Percentiles rank a stretch among this genome's conserved stretches.
phyloP scores from a whole-genome alignment of 2,888 invertebrate species.

The Phalera bucephala region DNA sequence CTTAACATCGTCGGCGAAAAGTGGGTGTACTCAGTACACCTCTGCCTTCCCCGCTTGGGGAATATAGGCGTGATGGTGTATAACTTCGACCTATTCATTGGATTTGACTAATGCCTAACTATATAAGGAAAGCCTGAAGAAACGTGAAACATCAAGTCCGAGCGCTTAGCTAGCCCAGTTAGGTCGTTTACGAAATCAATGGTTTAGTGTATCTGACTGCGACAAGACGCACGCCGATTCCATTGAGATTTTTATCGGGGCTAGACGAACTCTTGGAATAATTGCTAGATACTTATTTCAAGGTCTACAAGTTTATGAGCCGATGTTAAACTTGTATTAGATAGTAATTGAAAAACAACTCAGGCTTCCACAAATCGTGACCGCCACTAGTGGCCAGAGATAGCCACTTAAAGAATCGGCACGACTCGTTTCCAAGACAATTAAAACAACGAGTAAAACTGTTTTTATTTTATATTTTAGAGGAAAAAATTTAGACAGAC shows the following conservation, averaged over 20 bases:
- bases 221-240: constrained; percentile 22
- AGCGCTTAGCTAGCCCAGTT: constrained; percentile 23
- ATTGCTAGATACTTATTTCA: neutral
- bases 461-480: no score
- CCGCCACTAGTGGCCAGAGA: no score
- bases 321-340: no score
- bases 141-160: constrained; percentile 25
- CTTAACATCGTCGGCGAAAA: no score
- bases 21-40: no score
- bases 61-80: no score
- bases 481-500: no score
- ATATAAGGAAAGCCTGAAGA: constrained; percentile 29
- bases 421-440: no score
- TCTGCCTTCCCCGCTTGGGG: no score
- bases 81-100: constrained; percentile 16
- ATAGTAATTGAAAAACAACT: neutral
- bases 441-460: no score
- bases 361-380: constrained; percentile 23
- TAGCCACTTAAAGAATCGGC: no score
- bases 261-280: constrained; percentile 1
- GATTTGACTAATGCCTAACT: constrained; percentile 16
- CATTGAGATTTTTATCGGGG: constrained; percentile 22
- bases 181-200: constrained; percentile 38
- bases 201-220: constrained; percentile 39
- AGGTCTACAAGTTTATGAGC: neutral